phyloP scores from a whole-genome alignment of 2,113 vertebrate genomes.

The Stegastes partitus region DNA sequence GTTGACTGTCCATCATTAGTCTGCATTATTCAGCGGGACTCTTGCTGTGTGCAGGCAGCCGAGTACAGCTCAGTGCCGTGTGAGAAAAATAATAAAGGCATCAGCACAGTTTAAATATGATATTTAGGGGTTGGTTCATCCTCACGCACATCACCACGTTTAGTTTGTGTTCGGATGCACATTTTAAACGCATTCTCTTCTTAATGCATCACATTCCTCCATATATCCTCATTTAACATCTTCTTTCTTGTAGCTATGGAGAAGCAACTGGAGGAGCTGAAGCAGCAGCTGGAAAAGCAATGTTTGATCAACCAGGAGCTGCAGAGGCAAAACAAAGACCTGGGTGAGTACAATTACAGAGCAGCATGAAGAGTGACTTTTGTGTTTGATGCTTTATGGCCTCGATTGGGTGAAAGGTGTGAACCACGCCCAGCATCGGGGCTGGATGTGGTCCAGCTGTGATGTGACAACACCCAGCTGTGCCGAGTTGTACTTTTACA shows the following conservation, averaged over 20 bases:
- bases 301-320: constrained; percentile 83
- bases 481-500: too few species aligned
- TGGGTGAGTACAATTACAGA: constrained; percentile 73
- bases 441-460: too few species aligned
- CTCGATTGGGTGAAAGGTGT: background rate
- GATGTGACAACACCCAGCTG: too few species aligned
- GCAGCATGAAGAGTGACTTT: background rate
- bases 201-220: background rate
- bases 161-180: constrained; percentile 1
- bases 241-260: constrained; percentile 77
- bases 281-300: constrained; percentile 83
- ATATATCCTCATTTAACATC: background rate
- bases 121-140: background rate
- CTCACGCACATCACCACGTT: constrained; percentile 1
- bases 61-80: constrained; percentile 16
- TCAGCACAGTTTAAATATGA: constrained; percentile 9
- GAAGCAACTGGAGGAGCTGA: constrained; percentile 81
- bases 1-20: constrained; percentile 60
- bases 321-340: constrained; percentile 79
- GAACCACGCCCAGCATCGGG: background rate
- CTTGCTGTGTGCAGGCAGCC: constrained; percentile 56
- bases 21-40: constrained; percentile 69
- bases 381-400: background rate
- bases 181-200: background rate
- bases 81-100: constrained; percentile 49